Base-by-base conservation (phyloP, 35 echinoderm and acorn worm genomes). In the Holothuria glaberrima region DNA sequence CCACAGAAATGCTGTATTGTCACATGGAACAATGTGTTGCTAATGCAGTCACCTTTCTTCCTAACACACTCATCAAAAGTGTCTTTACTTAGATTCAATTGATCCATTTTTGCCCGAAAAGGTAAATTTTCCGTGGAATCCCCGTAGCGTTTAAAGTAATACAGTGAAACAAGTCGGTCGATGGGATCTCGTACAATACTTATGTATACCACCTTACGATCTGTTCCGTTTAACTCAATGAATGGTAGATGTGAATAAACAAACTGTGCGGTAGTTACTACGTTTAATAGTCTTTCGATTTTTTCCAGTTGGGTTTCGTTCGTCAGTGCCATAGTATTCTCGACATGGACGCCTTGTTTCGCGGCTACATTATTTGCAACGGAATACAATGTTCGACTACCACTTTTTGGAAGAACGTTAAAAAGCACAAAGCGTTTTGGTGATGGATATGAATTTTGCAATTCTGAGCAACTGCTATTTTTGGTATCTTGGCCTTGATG, bases 1-100 rank as follows among this genome's bases (percentile, higher is more conserved):
- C 85, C 85, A 71, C 85, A 87, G 35, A 87, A 87, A 27, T 87
- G 85, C 7, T 36, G 62, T 21, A 87, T 71, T 1, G 85, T 87
- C 35, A 48, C 50, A 18, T 28, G 32, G 33, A 52, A 14, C 19
- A 87, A 50, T 24, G 34, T 59, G 1, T 32, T 14, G 22, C 29
- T 69, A 29, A 50, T 52, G 21, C 65, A 67, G 44, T 71, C 61
- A 21, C 85, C 85, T 7, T 52, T 69, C 33, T 41, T 87, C 18
- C 35, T 25, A 27, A 87, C 62, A 46, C 85, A 87, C n/a, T 87
- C 85, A 21, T 87, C 85, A 71, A 87, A 87, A 0, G 85, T 69
- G 35, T 69, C 85, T 34, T 29, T 84, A 36, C 85, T 87, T 16
- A 87, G 21, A 34, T 87, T 87, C 35, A 87, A 59, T 19, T 20